Evolutionary conservation across 92 coral and sea anemone genomes (phyloP).

Genomic region (Umimayanthus chanpuru): DNA sequence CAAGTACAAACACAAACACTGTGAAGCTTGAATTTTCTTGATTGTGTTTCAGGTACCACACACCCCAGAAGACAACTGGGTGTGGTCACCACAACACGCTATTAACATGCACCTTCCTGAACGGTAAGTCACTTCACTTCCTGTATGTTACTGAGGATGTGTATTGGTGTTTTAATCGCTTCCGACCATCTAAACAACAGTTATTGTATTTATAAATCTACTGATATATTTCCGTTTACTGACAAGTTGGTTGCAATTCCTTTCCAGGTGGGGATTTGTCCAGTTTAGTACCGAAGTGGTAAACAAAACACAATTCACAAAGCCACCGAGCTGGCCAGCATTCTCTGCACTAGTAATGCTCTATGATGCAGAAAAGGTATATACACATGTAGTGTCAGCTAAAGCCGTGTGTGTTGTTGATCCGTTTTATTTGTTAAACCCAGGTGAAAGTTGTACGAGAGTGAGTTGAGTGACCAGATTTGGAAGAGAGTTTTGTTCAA

Average conservation of each 20-base stretch:
- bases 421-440: neutral
- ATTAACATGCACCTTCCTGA: constrained; percentile 92
- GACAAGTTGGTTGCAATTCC: neutral
- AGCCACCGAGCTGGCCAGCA: constrained; percentile 80
- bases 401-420: neutral
- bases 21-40: too few species aligned
- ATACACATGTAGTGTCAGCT: neutral
- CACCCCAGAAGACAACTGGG: constrained; percentile 89
- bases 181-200: neutral
- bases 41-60: constrained; percentile 59
- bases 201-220: neutral
- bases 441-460: too few species aligned
- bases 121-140: constrained; percentile 48
- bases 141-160: neutral
- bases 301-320: constrained; percentile 66
- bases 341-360: constrained; percentile 79
- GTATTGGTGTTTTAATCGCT: too few species aligned
- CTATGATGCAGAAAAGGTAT: constrained; percentile 85
- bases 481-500: too few species aligned
- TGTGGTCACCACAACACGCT: constrained; percentile 89
- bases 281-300: constrained; percentile 82
- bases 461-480: too few species aligned
- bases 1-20: too few species aligned
- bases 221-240: too few species aligned
- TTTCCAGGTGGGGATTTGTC: constrained; percentile 78